Percentiles rank a stretch among this genome's conserved stretches.
phyloP scores from a whole-genome alignment of 2,113 vertebrate genomes.

The Delphinapterus leucas region DNA sequence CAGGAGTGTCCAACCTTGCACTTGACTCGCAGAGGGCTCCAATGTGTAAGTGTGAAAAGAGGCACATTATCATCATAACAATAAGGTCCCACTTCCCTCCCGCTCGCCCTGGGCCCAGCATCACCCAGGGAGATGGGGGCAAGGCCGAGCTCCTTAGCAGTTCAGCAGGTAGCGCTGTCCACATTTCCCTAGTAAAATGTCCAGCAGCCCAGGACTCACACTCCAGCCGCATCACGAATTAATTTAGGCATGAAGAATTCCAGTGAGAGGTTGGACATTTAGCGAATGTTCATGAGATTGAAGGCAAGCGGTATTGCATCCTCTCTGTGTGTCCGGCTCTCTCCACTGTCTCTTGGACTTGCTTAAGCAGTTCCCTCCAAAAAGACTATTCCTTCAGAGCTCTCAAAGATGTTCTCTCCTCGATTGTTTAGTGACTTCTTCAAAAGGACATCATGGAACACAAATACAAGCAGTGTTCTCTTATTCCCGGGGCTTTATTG shows the following conservation, averaged over 20 bases:
- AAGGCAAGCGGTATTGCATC: not conserved
- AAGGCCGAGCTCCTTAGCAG: not conserved
- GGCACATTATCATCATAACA: not conserved
- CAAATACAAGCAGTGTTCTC: not conserved
- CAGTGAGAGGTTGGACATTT: not conserved
- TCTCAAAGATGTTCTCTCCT: not conserved
- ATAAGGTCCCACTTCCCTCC: not conserved
- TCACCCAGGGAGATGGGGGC: accelerated
- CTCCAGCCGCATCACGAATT: accelerated
- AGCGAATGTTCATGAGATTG: not conserved
- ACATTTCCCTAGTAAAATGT: not conserved
- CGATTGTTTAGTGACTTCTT: not conserved
- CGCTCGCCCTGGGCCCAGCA: not conserved
- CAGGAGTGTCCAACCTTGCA: not conserved
- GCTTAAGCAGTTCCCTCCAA: not conserved
- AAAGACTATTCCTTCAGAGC: not conserved
- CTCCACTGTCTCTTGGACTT: not conserved
- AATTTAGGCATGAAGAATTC: not conserved
- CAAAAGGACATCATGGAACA: not conserved
- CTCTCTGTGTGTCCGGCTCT: not conserved
- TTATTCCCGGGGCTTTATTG: not conserved
- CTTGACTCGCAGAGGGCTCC: not conserved
- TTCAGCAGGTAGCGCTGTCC: not conserved
- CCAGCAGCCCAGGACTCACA: not conserved
- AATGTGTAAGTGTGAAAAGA: not conserved